A percentile compares a stretch with the other conserved stretches of the same genome.
Evolutionary conservation across 1,140 invertebrate genomes (phyloP).

Genomic region (Polypedilum vanderplanki): DNA sequence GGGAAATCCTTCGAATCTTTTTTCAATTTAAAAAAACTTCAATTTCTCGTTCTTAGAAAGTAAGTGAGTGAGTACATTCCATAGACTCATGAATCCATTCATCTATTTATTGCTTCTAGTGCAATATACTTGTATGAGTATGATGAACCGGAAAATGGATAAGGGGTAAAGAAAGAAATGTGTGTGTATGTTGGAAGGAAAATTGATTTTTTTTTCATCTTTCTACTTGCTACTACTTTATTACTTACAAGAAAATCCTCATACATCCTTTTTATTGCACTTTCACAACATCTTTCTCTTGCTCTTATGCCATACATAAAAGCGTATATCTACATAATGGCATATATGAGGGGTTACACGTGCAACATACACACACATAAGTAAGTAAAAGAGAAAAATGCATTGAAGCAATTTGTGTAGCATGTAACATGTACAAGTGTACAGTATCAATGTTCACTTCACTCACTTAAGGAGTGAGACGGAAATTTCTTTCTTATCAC

Average conservation of each 20-base stretch:
- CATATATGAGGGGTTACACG: neutral
- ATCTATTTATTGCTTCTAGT: too few relatives aligned
- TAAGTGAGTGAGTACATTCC: neutral
- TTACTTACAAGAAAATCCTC: constrained; percentile 13
- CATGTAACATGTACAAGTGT: neutral
- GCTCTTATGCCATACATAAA: neutral
- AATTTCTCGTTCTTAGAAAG: neutral
- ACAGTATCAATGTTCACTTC: constrained; percentile 8
- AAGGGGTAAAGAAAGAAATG: neutral
- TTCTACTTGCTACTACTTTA: neutral
- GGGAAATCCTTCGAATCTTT: too few relatives aligned
- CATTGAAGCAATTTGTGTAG: constrained; percentile 23
- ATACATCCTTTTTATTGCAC: constrained; percentile 24
- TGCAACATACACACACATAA: neutral
- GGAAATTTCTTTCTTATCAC: constrained; percentile 18
- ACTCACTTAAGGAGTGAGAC: neutral
- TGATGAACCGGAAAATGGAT: constrained; percentile 8
- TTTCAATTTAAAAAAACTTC: neutral
- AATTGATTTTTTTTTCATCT: constrained; percentile 26
- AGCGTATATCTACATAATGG: neutral
- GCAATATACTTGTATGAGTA: neutral
- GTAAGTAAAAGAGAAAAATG: neutral
- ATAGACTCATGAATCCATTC: too few relatives aligned
- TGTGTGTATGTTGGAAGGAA: neutral
- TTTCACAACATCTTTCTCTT: neutral